Base-by-base conservation (phyloP, 2,113 vertebrate genomes). In the Mirza zaza region DNA sequence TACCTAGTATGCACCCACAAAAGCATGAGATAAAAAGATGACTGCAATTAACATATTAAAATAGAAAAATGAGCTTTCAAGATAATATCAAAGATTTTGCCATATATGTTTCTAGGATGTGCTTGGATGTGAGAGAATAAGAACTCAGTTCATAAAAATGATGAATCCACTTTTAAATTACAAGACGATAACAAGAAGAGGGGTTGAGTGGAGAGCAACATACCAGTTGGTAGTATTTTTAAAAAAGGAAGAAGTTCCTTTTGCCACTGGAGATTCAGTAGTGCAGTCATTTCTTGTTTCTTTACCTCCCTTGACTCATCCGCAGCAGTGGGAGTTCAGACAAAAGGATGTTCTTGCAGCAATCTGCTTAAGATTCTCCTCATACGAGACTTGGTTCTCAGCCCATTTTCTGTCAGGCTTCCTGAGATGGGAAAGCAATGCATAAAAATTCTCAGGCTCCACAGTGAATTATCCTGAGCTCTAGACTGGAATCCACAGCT, bases 321-420 rank as follows among this genome's bases (percentile, higher is more conserved):
- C 1, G 1, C 63, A 93, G 87, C 75, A 90, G 87, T 67, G 83
- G 73, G 76, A 75, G 75, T 92, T 95, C 90, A 95, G 50, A 97
- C 75, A 95, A 96, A 94, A 96, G 93, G 92, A 77, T 90, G 59
- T 29, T 94, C 76, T 93, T 65, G 61, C 39, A 79, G 73, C 63
- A 50, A 76, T 83, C 97, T 95, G 80, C 34, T 97, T 93, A 91
- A 91, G 94, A 97, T 95, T 97, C 94, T 83, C 63, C 52, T 93
- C 92, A 57, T 84, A 55, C 4, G 90, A 73, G 48, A 70, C 92
- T 85, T 97, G 96, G 93, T 93, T 86, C 79, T 76, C 52, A 27
- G 95, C 97, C 96, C 89, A 93, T 95, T 97, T 98, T 95, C 96
- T 94, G 96, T 96, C 95, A 97, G 91, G 8, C 87, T 96, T 97